A percentile compares a stretch with the other conserved stretches of the same genome.
These are phyloP conservation scores for Kryptolebias ocellatus DNA, from an alignment of 2,797 vertebrate genomes.

Conservation along the genomic window DNA sequence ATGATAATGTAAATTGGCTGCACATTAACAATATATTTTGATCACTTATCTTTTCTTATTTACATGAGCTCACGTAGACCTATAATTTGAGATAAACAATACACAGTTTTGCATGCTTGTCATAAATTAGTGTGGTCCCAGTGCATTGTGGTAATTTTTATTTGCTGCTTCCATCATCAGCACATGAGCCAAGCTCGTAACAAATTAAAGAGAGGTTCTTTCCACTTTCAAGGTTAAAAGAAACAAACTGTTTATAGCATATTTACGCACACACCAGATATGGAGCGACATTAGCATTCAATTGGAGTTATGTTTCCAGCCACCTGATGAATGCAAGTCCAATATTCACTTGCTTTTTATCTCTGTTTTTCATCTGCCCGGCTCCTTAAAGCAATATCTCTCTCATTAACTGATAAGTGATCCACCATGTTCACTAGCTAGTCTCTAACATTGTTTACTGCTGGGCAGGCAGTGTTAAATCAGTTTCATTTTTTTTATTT, in stretches of 20 bases:
- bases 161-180: background rate
- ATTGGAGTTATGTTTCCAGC: conserved; percentile 30
- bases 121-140: background rate
- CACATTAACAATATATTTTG: background rate
- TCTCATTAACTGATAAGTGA: conserved; percentile 43
- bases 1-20: background rate
- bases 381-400: conserved; percentile 30
- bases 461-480: conserved; percentile 10
- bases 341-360: conserved; percentile 24
- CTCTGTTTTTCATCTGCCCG: conserved; percentile 31
- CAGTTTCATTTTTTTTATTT: background rate
- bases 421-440: conserved; percentile 12
- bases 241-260: conserved; percentile 11
- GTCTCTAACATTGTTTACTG: conserved; percentile 19
- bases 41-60: background rate
- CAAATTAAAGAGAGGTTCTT: background rate
- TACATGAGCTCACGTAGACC: too few species aligned
- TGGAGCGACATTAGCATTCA: conserved; percentile 34
- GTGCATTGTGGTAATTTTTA: background rate
- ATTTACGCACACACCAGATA: conserved; percentile 26
- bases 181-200: background rate
- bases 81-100: too few species aligned
- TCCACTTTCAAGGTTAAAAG: conserved; percentile 26
- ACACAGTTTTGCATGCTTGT: too few species aligned
- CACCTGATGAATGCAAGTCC: conserved; percentile 38